A percentile compares a stretch with the other conserved stretches of the same genome.
Evolutionary conservation across 2,888 invertebrate genomes (phyloP).

Genomic region (Clivina fossor): DNA sequence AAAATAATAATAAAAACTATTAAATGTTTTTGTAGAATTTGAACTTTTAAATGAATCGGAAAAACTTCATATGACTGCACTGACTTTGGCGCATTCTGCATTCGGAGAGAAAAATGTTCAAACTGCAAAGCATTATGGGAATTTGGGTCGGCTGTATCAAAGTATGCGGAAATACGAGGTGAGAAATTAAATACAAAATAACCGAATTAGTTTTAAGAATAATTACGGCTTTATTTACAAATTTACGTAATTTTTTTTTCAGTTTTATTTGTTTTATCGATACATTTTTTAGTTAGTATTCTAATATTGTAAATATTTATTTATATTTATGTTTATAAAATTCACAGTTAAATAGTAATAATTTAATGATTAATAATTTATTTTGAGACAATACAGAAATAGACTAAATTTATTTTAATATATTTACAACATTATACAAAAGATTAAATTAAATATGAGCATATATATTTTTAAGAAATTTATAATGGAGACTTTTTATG

Average conservation of each 20-base stretch:
- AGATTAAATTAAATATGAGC: no score
- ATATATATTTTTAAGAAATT: no score
- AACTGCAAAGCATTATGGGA: slow-evolving; percentile 95
- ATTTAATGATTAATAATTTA: no score
- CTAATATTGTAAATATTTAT: neutral
- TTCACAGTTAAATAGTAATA: no score
- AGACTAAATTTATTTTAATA: no score
- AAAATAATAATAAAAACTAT: no score
- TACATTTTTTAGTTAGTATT: slow-evolving; percentile 2
- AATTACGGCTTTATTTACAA: no score
- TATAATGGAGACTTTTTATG: no score
- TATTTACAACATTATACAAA: no score
- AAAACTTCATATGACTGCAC: slow-evolving; percentile 78
- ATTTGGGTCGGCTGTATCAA: slow-evolving; percentile 90
- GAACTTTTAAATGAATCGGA: slow-evolving; percentile 78
- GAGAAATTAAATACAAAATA: neutral
- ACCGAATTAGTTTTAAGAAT: neutral
- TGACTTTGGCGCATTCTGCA: slow-evolving; percentile 74
- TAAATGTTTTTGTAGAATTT: slow-evolving; percentile 52
- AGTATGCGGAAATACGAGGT: slow-evolving; percentile 86
- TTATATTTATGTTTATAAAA: no score
- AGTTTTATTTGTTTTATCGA: neutral
- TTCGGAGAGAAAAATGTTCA: slow-evolving; percentile 94
- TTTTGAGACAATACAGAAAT: no score
- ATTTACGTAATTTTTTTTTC: slow-evolving; percentile 16